Percentiles rank a stretch among this genome's conserved stretches.
phyloP scores from a whole-genome alignment of 1,140 invertebrate genomes.

The Zaprionus davidi region DNA sequence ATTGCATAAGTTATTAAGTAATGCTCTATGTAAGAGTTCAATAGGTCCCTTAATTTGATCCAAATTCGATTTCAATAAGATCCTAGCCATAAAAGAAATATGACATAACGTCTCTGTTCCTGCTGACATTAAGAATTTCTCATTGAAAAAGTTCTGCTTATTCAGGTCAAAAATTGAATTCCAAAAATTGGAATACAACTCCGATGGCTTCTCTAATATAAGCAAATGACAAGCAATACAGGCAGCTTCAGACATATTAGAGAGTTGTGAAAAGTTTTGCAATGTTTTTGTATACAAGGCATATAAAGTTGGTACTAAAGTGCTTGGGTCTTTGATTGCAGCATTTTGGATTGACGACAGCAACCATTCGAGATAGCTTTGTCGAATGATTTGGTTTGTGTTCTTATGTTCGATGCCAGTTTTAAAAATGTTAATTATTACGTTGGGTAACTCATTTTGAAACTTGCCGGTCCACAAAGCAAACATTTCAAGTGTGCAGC shows the following conservation, averaged over 20 bases:
- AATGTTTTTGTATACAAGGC: constrained; percentile 90
- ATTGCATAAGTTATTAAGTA: constrained; percentile 87
- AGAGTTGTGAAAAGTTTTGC: constrained; percentile 86
- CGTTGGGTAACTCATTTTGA: constrained; percentile 88
- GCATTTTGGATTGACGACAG: constrained; percentile 86
- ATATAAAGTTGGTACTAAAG: constrained; percentile 85
- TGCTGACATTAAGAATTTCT: constrained; percentile 90
- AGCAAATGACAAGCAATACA: constrained; percentile 90
- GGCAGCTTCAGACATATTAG: constrained; percentile 91
- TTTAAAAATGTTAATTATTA: constrained; percentile 91
- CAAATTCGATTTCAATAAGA: constrained; percentile 87
- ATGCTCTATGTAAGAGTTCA: constrained; percentile 86
- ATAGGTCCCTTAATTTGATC: constrained; percentile 86
- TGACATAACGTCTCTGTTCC: constrained; percentile 89
- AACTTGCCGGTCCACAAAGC: constrained; percentile 91
- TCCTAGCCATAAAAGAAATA: constrained; percentile 88
- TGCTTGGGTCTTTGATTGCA: constrained; percentile 31
- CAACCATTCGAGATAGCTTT: constrained; percentile 91
- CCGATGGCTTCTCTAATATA: constrained; percentile 85
- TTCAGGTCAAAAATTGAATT: constrained; percentile 89
- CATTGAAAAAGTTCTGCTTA: constrained; percentile 92
- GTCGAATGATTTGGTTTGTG: constrained; percentile 90
- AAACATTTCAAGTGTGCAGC: constrained; percentile 92
- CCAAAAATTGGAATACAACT: constrained; percentile 87
- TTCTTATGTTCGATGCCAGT: constrained; percentile 92